Conservation (phyloP, 2,113 vertebrate species). For the Zosterops pallidus region DNA sequence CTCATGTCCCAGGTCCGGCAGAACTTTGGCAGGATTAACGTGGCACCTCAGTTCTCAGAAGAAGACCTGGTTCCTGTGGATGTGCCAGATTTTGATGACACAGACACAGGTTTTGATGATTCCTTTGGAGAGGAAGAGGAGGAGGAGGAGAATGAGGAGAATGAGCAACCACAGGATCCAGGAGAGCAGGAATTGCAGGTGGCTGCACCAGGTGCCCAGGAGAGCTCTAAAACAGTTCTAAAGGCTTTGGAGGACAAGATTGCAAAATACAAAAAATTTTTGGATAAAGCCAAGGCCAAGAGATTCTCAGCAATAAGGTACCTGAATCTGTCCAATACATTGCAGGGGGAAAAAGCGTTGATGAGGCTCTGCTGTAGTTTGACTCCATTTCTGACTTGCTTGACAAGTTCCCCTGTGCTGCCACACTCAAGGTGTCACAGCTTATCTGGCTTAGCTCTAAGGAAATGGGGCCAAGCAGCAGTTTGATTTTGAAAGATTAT, state of each 20-base stretch:
- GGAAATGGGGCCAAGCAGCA: background rate
- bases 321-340: background rate
- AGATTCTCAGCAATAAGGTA: conserved; percentile 95
- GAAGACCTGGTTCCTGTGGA: conserved; percentile 93
- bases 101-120: conserved; percentile 51
- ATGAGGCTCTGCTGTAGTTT: background rate
- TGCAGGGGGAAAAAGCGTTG: fast-evolving
- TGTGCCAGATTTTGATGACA: conserved; percentile 79
- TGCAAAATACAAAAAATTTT: conserved; percentile 90
- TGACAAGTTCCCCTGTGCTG: background rate
- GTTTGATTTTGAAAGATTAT: background rate
- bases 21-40: conserved; percentile 93
- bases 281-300: conserved; percentile 92
- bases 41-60: conserved; percentile 88
- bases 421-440: background rate
- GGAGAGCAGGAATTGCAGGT: background rate
- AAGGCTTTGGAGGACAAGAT: conserved; percentile 91
- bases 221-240: conserved; percentile 75
- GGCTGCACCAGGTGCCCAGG: conserved; percentile 15
- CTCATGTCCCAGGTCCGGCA: conserved; percentile 85
- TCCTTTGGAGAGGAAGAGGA: conserved; percentile 63
- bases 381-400: background rate
- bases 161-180: background rate
- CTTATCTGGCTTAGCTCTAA: background rate
- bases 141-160: conserved; percentile 57